Conservation (phyloP, 2,797 vertebrate species). For the Bradypodion pumilum region DNA sequence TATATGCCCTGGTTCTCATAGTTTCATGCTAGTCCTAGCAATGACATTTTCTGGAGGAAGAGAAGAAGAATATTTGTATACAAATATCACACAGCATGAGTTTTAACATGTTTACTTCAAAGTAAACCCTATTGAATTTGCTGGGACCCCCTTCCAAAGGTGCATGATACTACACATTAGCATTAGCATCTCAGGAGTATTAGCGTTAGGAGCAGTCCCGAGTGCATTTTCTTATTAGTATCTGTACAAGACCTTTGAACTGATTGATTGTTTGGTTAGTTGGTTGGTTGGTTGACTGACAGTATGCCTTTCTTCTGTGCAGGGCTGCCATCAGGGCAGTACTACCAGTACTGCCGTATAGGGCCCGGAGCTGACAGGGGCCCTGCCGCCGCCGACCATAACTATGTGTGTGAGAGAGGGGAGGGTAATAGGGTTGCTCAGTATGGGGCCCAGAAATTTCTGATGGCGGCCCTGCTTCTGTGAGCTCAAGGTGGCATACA, state of each 20-base stretch:
- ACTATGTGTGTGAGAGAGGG: too few relatives aligned
- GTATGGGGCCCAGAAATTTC: too few relatives aligned
- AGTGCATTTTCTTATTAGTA: not conserved
- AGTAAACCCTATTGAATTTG: not conserved
- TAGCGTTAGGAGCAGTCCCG: not conserved
- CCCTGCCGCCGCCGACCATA: too few relatives aligned
- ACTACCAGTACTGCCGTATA: too few relatives aligned
- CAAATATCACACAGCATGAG: not conserved
- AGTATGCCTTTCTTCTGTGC: not conserved
- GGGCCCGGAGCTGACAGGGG: too few relatives aligned
- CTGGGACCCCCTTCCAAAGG: not conserved
- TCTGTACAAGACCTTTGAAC: not conserved
- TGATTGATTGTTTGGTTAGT: not conserved
- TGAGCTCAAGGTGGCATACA: not conserved
- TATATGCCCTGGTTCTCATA: not conserved
- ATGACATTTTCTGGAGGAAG: not conserved
- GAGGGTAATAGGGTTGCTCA: too few relatives aligned
- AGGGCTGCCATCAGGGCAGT: too few relatives aligned
- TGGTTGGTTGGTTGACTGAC: not conserved
- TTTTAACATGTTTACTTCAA: not conserved
- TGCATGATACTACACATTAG: not conserved
- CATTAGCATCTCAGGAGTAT: not conserved
- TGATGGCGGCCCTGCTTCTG: too few relatives aligned
- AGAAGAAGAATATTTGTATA: not conserved
- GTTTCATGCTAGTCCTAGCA: not conserved